Conservation (phyloP, 2,113 vertebrate species). For the Coptodon bakossiorum region DNA sequence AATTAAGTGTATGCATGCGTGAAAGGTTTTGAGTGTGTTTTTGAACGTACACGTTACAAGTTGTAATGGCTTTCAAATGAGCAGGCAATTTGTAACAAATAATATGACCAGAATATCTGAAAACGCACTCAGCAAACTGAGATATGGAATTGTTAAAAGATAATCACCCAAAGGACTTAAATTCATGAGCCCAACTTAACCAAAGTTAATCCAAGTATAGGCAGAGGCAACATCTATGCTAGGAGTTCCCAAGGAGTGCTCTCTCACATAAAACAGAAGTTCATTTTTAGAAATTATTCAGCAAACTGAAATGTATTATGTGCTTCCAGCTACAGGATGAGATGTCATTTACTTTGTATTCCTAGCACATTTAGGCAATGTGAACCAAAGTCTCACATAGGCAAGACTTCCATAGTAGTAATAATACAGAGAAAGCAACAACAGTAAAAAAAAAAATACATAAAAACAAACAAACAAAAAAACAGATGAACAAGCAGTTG, state of each 20-base stretch:
- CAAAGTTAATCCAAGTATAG: neutral
- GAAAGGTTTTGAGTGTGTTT: neutral
- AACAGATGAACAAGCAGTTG: neutral
- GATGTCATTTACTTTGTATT: neutral
- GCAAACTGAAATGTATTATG: neutral
- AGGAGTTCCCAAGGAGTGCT: neutral
- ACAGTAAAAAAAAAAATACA: neutral
- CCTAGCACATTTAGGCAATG: neutral
- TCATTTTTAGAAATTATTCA: neutral
- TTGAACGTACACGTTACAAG: neutral
- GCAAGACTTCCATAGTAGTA: neutral
- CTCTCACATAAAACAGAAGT: neutral
- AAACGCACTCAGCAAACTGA: neutral
- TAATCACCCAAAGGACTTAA: neutral
- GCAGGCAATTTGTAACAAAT: neutral
- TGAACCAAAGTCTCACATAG: neutral
- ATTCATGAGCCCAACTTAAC: neutral
- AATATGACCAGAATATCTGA: neutral
- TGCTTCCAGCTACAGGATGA: neutral
- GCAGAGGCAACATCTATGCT: neutral
- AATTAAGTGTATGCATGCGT: neutral
- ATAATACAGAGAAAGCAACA: neutral
- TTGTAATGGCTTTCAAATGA: neutral
- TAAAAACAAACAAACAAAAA: neutral
- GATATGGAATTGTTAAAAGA: neutral